Evolutionary conservation across 1,140 invertebrate genomes (phyloP).

Genomic region (Drosophila nigrodunni): DNA sequence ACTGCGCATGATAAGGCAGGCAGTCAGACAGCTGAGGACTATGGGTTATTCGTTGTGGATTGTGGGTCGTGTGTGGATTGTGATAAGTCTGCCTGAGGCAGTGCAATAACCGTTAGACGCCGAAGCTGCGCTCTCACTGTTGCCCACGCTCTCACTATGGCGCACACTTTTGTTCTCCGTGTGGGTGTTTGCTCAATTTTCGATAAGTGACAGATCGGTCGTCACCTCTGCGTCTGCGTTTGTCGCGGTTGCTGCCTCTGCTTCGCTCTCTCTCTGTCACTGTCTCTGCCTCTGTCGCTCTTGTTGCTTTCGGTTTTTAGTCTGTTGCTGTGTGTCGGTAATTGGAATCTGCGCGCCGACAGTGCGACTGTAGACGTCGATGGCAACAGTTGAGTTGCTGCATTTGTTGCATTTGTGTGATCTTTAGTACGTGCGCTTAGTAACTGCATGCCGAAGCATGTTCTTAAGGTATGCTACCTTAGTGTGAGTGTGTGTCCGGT

Average conservation of each 20-base stretch:
- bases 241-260: neutral
- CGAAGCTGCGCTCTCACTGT: slow-evolving; percentile 5
- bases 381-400: slow-evolving; percentile 48
- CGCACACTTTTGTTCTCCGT: neutral
- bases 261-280: neutral
- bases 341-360: slow-evolving; percentile 5
- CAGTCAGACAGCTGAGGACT: no score
- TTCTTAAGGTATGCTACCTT: neutral
- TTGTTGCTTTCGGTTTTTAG: neutral
- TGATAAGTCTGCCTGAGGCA: neutral
- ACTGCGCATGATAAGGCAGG: no score
- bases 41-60: no score
- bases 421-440: neutral
- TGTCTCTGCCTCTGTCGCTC: neutral
- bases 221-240: neutral
- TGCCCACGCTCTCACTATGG: neutral
- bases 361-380: slow-evolving; percentile 54
- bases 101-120: neutral
- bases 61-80: neutral
- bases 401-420: slow-evolving; percentile 5
- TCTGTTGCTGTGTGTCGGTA: slow-evolving; percentile 6
- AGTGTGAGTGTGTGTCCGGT: neutral
- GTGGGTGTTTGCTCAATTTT: slow-evolving; percentile 15
- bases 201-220: slow-evolving; percentile 26
- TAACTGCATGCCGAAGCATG: neutral